Evolutionary conservation across 1,140 invertebrate genomes (phyloP).

Genomic region (Hylaeus anthracinus): DNA sequence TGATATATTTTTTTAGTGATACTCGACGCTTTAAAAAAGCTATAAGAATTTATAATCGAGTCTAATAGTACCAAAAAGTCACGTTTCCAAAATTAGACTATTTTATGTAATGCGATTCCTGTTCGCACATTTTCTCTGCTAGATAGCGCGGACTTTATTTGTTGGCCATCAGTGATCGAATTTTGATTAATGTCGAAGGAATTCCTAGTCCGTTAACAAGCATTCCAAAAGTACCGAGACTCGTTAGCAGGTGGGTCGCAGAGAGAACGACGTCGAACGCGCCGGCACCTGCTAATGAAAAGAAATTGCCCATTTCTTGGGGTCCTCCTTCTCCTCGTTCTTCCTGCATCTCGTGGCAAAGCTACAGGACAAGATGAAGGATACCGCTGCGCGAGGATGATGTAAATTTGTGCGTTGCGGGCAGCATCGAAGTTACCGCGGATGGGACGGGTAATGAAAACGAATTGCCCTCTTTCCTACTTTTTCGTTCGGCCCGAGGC

Average conservation of each 20-base stretch:
- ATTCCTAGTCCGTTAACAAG: conserved; percentile 26
- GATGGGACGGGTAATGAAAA: conserved; percentile 56
- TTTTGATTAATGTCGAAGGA: conserved; percentile 3
- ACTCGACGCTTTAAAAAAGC: too few species aligned
- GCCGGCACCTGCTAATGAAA: conserved; percentile 49
- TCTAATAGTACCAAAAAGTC: too few species aligned
- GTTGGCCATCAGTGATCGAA: too few species aligned
- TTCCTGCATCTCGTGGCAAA: not conserved
- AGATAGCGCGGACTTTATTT: too few species aligned
- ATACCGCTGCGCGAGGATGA: conserved; percentile 48
- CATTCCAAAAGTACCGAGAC: conserved; percentile 31
- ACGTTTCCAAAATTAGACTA: too few species aligned
- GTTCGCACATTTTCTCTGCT: too few species aligned
- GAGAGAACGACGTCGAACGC: conserved; percentile 43
- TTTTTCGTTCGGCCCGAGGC: conserved; percentile 31
- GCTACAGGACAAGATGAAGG: conserved; percentile 39
- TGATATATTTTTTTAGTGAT: too few species aligned
- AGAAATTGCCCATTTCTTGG: conserved; percentile 44
- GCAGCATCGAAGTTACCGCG: conserved; percentile 48
- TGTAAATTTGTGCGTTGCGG: conserved; percentile 62
- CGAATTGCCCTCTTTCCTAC: conserved; percentile 58
- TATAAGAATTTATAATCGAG: too few species aligned
- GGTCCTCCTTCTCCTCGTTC: not conserved
- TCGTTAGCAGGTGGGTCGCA: conserved; percentile 46
- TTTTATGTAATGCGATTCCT: too few species aligned